phyloP scores from a whole-genome alignment of 53 echinoderm and acorn worm genomes.

The Apostichopus leukothele region DNA sequence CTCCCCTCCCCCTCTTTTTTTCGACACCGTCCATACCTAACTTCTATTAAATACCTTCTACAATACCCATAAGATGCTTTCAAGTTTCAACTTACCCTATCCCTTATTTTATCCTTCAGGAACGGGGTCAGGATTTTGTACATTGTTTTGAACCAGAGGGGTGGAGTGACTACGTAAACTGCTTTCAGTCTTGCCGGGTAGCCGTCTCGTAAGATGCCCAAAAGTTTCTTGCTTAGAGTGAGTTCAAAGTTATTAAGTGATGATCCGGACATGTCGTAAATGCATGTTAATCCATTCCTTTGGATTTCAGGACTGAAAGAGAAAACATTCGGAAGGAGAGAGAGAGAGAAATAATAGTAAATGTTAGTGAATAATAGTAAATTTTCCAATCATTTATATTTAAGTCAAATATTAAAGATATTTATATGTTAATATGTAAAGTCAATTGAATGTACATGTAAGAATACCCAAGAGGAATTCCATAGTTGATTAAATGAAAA shows the following conservation, averaged over 20 bases:
- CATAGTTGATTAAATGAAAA: too few relatives aligned
- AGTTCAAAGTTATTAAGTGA: constrained; percentile 89
- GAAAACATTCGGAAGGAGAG: background rate
- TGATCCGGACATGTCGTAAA: constrained; percentile 95
- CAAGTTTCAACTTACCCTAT: constrained; percentile 72
- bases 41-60: too few relatives aligned
- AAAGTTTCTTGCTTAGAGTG: constrained; percentile 91
- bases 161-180: constrained; percentile 91
- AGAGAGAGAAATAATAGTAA: background rate
- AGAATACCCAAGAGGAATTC: background rate
- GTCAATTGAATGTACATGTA: background rate
- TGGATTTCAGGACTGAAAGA: constrained; percentile 77
- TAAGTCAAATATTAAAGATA: too few relatives aligned
- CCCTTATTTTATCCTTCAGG: constrained; percentile 90
- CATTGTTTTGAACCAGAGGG: constrained; percentile 99
- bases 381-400: background rate
- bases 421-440: background rate
- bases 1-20: background rate
- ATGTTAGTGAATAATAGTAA: too few relatives aligned
- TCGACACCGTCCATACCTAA: background rate
- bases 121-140: constrained; percentile 90
- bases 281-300: constrained; percentile 82
- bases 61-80: background rate
- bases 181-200: constrained; percentile 94
- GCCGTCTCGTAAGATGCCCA: constrained; percentile 89